phyloP scores from a whole-genome alignment of 2,888 invertebrate genomes.

The Caenorhabditis doughertyi region DNA sequence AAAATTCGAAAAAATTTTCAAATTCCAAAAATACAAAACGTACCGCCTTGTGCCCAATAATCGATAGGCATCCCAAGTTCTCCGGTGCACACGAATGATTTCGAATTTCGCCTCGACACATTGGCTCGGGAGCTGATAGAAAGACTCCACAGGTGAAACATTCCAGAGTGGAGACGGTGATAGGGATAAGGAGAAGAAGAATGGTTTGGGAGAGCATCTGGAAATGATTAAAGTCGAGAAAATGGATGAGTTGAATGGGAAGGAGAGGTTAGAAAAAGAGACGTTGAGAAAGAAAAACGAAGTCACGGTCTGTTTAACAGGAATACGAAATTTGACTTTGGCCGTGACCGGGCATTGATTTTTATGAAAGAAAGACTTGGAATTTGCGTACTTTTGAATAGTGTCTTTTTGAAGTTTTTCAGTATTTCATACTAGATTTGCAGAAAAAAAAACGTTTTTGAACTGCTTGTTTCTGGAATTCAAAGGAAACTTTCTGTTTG shows the following conservation, averaged over 20 bases:
- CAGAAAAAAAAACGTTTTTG: too few species aligned
- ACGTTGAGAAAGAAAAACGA: too few species aligned
- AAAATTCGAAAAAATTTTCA: slow-evolving; percentile 2
- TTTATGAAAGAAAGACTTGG: too few species aligned
- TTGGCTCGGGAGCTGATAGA: slow-evolving; percentile 61
- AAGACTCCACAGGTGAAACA: slow-evolving; percentile 70
- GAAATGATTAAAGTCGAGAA: background rate
- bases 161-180: slow-evolving; percentile 26
- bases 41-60: slow-evolving; percentile 65
- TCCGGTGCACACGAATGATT: slow-evolving; percentile 67
- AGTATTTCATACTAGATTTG: too few species aligned
- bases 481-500: too few species aligned
- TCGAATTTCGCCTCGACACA: slow-evolving; percentile 63
- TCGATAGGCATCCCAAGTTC: slow-evolving; percentile 64
- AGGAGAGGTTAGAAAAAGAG: too few species aligned
- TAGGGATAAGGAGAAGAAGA: slow-evolving; percentile 4
- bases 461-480: too few species aligned
- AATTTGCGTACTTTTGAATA: too few species aligned
- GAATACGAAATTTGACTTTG: too few species aligned
- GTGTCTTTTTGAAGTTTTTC: background rate
- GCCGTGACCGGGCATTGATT: too few species aligned
- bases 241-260: too few species aligned
- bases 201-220: slow-evolving; percentile 14
- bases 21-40: background rate
- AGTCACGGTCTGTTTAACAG: too few species aligned